Percentiles rank a stretch among this genome's conserved stretches.
phyloP scores from a whole-genome alignment of 2,113 vertebrate genomes.

The Myiopsitta monachus region DNA sequence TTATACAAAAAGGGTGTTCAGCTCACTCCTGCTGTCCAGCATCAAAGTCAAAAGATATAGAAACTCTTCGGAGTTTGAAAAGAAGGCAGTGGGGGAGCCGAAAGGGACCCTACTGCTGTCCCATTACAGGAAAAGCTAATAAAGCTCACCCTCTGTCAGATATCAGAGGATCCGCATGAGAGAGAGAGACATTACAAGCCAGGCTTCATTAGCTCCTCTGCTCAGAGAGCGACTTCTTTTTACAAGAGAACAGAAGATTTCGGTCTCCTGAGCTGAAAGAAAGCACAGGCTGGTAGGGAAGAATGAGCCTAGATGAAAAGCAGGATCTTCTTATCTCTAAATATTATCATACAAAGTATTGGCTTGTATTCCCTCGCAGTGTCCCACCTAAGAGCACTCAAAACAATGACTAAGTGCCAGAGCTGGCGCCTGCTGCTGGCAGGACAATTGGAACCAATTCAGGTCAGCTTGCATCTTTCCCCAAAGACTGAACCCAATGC shows the following conservation, averaged over 20 bases:
- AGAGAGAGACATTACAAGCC: constrained; percentile 30
- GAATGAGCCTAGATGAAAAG: constrained; percentile 47
- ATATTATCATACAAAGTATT: constrained; percentile 43
- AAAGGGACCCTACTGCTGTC: constrained; percentile 41
- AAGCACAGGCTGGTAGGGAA: constrained; percentile 48
- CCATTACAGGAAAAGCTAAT: constrained; percentile 55
- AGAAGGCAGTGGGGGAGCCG: constrained; percentile 34
- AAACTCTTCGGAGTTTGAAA: constrained; percentile 46
- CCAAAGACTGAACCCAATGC: not conserved
- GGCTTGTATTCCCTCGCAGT: not conserved
- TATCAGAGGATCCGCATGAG: constrained; percentile 49
- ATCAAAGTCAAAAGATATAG: constrained; percentile 38
- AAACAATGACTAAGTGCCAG: not conserved
- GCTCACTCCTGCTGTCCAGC: constrained; percentile 21
- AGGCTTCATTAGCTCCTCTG: constrained; percentile 63
- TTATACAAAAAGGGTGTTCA: constrained; percentile 28
- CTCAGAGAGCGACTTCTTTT: constrained; percentile 54
- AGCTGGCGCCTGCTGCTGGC: not conserved
- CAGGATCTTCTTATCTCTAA: constrained; percentile 49
- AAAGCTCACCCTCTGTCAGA: constrained; percentile 53
- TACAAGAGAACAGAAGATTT: constrained; percentile 57
- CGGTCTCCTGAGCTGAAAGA: constrained; percentile 50
- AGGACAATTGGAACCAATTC: not conserved
- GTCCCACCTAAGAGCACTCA: constrained; percentile 9
- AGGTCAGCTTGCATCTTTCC: not conserved